Conservation (phyloP, 2,888 invertebrate genomes). For the Bibio marci region DNA sequence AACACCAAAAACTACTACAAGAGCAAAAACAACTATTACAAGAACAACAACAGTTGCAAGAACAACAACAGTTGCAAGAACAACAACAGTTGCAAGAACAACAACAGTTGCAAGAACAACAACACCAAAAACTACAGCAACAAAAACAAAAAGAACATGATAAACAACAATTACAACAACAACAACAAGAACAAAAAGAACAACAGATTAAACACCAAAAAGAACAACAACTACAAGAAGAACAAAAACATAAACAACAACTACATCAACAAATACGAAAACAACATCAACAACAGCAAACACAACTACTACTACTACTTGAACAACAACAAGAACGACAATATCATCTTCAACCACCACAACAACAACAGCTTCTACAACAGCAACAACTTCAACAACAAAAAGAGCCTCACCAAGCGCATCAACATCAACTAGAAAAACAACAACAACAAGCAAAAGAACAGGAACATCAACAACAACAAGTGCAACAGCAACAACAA, state of each 20-base stretch:
- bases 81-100: conserved; percentile 13
- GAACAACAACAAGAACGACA: neutral
- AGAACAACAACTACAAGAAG: conserved; percentile 12
- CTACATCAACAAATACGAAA: conserved; percentile 6
- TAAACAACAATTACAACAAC: conserved; percentile 18
- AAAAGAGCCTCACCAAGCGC: too few species aligned
- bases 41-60: conserved; percentile 1
- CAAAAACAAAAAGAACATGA: conserved; percentile 38
- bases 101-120: conserved; percentile 16
- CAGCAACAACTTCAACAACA: too few species aligned
- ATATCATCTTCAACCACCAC: too few species aligned
- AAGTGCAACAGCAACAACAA: too few species aligned
- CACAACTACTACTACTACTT: too few species aligned
- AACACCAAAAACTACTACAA: conserved; percentile 4
- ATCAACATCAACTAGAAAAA: too few species aligned
- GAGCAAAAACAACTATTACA: conserved; percentile 3
- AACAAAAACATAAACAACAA: conserved; percentile 10
- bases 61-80: too few species aligned
- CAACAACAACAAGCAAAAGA: conserved; percentile 8
- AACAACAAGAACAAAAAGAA: conserved; percentile 16
- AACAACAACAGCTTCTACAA: too few species aligned
- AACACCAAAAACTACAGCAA: too few species aligned
- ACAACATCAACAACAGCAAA: conserved; percentile 1
- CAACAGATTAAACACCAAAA: conserved; percentile 12
- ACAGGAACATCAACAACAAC: conserved; percentile 6